These are phyloP conservation scores for Eubasilissa regina DNA, from an alignment of 1,140 invertebrate species.

Conservation along the genomic window DNA sequence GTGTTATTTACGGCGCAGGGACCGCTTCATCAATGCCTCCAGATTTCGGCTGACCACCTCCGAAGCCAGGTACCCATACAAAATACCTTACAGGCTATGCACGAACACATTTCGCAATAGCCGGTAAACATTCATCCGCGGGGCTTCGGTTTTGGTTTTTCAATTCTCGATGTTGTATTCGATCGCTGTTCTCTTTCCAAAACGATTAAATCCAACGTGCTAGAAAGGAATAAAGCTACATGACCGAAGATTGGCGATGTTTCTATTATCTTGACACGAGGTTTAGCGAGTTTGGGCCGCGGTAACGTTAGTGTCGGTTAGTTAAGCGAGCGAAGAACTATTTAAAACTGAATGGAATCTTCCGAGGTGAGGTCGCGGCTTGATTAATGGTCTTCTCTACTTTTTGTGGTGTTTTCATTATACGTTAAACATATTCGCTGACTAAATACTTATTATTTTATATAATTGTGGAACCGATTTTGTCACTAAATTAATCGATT, in stretches of 20 bases:
- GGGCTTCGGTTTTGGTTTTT: slow-evolving; percentile 2
- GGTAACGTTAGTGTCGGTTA: slow-evolving; percentile 4
- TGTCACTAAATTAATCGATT: too few relatives aligned
- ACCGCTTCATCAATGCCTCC: slow-evolving; percentile 13
- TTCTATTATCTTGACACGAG: slow-evolving; percentile 2
- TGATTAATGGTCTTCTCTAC: background rate
- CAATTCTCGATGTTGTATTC: slow-evolving; percentile 13
- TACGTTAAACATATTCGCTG: too few relatives aligned
- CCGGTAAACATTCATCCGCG: slow-evolving; percentile 16
- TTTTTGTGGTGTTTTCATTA: background rate
- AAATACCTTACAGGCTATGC: slow-evolving; percentile 14
- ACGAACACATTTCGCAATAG: slow-evolving; percentile 31
- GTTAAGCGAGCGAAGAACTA: slow-evolving; percentile 16
- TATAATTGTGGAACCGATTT: too few relatives aligned
- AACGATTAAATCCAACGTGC: background rate
- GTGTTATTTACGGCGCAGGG: slow-evolving; percentile 14
- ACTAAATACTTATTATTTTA: too few relatives aligned
- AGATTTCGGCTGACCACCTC: slow-evolving; percentile 13
- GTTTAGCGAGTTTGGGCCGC: slow-evolving; percentile 1
- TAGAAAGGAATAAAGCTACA: background rate
- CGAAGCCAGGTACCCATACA: background rate
- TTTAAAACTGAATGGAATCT: slow-evolving; percentile 28
- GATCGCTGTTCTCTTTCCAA: background rate
- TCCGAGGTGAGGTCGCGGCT: slow-evolving; percentile 6
- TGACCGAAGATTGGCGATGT: background rate